Conservation (phyloP, 2,113 vertebrate genomes). For the Cephalopterus ornatus region DNA sequence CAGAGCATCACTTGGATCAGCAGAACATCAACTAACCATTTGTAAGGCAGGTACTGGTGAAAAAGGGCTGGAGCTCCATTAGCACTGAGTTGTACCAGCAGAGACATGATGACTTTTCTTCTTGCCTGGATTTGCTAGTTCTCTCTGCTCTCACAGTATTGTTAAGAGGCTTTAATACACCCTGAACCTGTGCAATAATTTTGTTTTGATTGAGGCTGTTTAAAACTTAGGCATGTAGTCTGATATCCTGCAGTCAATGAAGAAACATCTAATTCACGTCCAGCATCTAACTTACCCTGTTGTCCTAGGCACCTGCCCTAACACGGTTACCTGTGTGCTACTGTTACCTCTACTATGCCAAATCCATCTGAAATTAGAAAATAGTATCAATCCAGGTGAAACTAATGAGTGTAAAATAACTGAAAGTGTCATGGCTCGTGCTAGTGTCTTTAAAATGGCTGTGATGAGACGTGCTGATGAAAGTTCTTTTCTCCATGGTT, state of each 20-base stretch:
- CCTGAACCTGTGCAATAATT: not conserved
- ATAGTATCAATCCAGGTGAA: not conserved
- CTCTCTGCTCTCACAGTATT: not conserved
- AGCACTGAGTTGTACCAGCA: not conserved
- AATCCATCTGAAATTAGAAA: not conserved
- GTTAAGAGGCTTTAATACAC: not conserved
- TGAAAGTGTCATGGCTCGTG: not conserved
- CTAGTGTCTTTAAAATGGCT: not conserved
- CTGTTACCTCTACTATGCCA: not conserved
- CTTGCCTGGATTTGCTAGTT: not conserved
- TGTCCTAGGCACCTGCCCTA: not conserved
- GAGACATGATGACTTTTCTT: not conserved
- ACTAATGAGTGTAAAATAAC: not conserved
- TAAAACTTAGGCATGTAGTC: not conserved
- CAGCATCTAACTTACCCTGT: not conserved
- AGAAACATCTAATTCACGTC: not conserved
- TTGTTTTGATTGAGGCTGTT: not conserved
- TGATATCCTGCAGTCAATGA: not conserved
- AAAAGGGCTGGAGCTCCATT: not conserved
- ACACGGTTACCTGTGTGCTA: not conserved
- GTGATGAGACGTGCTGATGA: not conserved
- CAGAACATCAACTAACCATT: not conserved
- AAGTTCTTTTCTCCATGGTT: not conserved
- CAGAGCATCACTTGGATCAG: not conserved
- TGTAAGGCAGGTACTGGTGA: not conserved